phyloP scores from a whole-genome alignment of 2,797 vertebrate species.

The Pteronotus mesoamericanus region DNA sequence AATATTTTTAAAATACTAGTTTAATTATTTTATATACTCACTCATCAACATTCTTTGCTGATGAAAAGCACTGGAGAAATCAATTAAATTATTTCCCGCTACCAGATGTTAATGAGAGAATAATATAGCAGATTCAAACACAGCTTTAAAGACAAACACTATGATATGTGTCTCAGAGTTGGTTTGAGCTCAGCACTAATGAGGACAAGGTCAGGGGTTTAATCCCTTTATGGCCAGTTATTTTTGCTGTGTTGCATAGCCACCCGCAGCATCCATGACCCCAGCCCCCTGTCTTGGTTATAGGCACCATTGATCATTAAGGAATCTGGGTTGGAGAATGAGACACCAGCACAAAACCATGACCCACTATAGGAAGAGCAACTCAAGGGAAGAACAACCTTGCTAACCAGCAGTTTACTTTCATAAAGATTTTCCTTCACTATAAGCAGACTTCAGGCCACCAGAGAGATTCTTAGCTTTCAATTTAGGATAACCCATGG shows the following conservation, averaged over 20 bases:
- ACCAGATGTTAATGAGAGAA: constrained; percentile 51
- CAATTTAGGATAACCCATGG: not conserved
- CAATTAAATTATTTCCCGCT: constrained; percentile 40
- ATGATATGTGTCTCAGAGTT: not conserved
- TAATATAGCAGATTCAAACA: constrained; percentile 41
- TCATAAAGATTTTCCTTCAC: not conserved
- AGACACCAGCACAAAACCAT: not conserved
- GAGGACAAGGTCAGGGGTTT: constrained; percentile 45
- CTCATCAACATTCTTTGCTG: constrained; percentile 20
- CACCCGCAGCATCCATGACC: not conserved
- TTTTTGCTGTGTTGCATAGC: not conserved
- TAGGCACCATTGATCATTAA: not conserved
- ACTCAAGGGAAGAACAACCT: not conserved
- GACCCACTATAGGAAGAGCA: not conserved
- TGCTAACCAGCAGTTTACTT: not conserved
- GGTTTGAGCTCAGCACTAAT: constrained; percentile 14
- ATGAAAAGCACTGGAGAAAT: constrained; percentile 45
- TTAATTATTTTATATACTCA: constrained; percentile 33
- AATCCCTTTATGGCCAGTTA: constrained; percentile 18
- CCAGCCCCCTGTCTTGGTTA: not conserved
- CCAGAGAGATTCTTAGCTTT: not conserved
- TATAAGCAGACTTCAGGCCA: not conserved
- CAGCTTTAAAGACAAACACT: constrained; percentile 46
- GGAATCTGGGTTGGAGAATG: not conserved
- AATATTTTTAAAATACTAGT: not conserved